Evolutionary conservation across 2,797 vertebrate genomes (phyloP).

Genomic region (Rhodeus uyekii): DNA sequence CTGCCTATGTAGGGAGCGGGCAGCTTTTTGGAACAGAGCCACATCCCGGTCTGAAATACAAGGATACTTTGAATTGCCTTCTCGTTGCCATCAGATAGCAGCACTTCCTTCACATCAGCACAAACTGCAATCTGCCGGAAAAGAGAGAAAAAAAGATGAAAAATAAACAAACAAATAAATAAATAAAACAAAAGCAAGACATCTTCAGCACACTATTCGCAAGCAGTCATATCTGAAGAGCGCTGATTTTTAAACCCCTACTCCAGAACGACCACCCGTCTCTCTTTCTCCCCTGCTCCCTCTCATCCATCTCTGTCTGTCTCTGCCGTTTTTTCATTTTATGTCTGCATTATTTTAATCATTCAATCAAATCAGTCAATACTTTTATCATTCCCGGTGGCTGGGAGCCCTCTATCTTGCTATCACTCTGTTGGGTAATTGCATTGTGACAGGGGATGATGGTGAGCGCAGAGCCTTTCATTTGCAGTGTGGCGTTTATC

Average conservation of each 20-base stretch:
- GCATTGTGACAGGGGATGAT: constrained; percentile 99
- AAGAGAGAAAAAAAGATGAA: constrained; percentile 52
- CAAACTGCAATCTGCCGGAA: constrained; percentile 93
- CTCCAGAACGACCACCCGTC: constrained; percentile 54
- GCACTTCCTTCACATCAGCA: constrained; percentile 99
- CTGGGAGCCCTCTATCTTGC: constrained; percentile 99
- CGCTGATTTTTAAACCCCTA: constrained; percentile 60
- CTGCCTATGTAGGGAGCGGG: background rate
- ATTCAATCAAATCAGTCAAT: constrained; percentile 99
- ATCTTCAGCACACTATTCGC: constrained; percentile 19
- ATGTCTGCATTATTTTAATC: constrained; percentile 99
- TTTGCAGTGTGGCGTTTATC: constrained; percentile 99
- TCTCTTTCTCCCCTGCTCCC: constrained; percentile 85
- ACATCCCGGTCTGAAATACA: constrained; percentile 63
- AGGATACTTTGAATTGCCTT: constrained; percentile 99
- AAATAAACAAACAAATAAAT: constrained; percentile 52
- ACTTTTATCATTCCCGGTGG: constrained; percentile 99
- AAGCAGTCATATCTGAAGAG: constrained; percentile 61
- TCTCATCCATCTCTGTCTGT: constrained; percentile 65
- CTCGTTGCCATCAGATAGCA: constrained; percentile 99
- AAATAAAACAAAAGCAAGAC: constrained; percentile 47
- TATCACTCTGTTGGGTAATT: constrained; percentile 99
- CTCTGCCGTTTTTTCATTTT: constrained; percentile 87
- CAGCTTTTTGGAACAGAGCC: background rate
- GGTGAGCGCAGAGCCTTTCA: constrained; percentile 99